Evolutionary conservation across 1,140 invertebrate genomes (phyloP), one percentile per base, ranked within the genome.

Genomic region (Solenopsis invicta): DNA sequence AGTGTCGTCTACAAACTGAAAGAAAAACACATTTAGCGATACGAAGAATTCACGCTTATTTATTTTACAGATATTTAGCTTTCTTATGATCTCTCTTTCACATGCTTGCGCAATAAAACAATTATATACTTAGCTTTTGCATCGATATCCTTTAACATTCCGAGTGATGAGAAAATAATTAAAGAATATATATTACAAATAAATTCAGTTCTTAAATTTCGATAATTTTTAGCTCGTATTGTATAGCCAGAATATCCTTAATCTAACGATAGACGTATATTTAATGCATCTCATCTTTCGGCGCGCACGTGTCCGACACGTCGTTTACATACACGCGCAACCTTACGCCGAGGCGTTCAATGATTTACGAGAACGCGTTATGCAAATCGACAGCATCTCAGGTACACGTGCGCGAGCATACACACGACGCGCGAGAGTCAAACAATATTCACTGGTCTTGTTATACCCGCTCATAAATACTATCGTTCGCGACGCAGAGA

Each of bases 311-410:
- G 81, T 75, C 56, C 52, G 45, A 75, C 82, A 76, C 67, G 50
- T 89, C 82, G 62, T 89, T 89, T 74, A 89, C 75, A 64, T 74
- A 89, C 75, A 64, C 74, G 69, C 29, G 37, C 67, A 80, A 85
- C 24, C 59, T 61, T 77, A 56, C 3, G 18, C 50, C 9, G 54
- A 34, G 54, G 24, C n/a, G 72, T 62, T 45, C 52, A 62, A 81
- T 89, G 87, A 89, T 89, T 89, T 89, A 88, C 48, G 81, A 86
- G 82, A 69, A 54, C 81, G 66, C 56, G 81, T 88, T 87, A 89
- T 89, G 87, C 82, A 89, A 89, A 89, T 89, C 37, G 66, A 56
- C 67, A 48, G 59, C 37, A 59, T 72, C 82, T 45, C 85, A 34
- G 21, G 59, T n/a, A 41, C 41, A 16, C 4, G 71, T 21, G 0